These are phyloP conservation scores for Elymnias hypermnestra DNA, from an alignment of 1,140 invertebrate species.

Conservation along the genomic window DNA sequence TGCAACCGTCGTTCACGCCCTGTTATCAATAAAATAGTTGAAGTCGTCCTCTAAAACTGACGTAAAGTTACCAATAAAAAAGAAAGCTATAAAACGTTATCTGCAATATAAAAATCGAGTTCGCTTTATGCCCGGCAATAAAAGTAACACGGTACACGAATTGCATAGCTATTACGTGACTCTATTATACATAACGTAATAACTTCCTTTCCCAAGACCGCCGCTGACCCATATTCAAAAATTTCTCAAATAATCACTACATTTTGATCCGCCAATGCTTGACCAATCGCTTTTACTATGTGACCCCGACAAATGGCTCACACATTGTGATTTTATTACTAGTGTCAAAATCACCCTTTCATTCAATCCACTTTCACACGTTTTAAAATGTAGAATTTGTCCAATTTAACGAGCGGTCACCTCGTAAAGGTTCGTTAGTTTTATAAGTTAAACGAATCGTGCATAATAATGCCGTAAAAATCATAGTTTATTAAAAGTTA, in stretches of 20 bases:
- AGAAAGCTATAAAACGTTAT: background rate
- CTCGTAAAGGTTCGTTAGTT: constrained; percentile 55
- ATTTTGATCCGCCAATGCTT: constrained; percentile 58
- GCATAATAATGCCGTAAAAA: constrained; percentile 69
- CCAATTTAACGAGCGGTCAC: constrained; percentile 43
- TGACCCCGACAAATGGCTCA: constrained; percentile 42
- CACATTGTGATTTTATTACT: constrained; percentile 36
- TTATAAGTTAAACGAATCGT: constrained; percentile 31
- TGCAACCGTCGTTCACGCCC: too few species aligned
- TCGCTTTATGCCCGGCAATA: constrained; percentile 10
- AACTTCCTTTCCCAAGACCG: constrained; percentile 67
- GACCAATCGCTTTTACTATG: constrained; percentile 62
- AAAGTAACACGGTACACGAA: constrained; percentile 14
- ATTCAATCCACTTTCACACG: constrained; percentile 69
- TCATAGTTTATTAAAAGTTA: constrained; percentile 53
- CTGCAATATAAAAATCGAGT: background rate
- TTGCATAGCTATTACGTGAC: constrained; percentile 12
- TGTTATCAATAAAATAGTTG: background rate
- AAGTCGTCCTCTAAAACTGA: background rate
- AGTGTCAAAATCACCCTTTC: constrained; percentile 49
- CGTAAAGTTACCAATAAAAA: background rate
- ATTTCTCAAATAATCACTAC: constrained; percentile 44
- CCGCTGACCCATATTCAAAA: constrained; percentile 62
- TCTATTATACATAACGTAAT: background rate
- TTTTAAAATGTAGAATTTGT: constrained; percentile 61